Percentiles rank a stretch among this genome's conserved stretches.
phyloP scores from a whole-genome alignment of 2,888 invertebrate genomes.

The Charanyca ferruginea region DNA sequence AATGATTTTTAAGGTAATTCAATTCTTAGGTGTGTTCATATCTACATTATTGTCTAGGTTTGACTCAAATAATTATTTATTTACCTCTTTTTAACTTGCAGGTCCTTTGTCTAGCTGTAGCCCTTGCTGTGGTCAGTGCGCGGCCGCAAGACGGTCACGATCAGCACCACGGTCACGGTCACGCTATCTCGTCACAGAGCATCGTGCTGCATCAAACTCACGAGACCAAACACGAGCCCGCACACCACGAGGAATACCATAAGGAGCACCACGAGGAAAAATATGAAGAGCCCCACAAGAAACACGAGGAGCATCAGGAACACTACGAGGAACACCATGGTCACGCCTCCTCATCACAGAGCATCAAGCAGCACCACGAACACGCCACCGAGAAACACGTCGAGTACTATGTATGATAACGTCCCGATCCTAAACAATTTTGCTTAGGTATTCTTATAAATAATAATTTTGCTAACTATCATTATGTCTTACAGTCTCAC shows the following conservation, averaged over 20 bases:
- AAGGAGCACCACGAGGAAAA: constrained; percentile 24
- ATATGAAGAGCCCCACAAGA: constrained; percentile 38
- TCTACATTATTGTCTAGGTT: neutral
- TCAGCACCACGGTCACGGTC: constrained; percentile 66
- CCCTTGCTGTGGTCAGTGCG: constrained; percentile 50
- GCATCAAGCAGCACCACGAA: constrained; percentile 34
- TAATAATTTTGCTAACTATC: neutral
- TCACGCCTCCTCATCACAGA: constrained; percentile 29
- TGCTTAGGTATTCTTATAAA: neutral
- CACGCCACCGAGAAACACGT: constrained; percentile 57
- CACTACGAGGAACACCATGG: constrained; percentile 22
- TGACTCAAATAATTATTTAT: neutral
- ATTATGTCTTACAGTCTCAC: constrained; percentile 67
- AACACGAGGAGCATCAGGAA: constrained; percentile 6
- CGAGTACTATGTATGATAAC: constrained; percentile 64
- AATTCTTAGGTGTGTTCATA: neutral
- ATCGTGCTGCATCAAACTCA: constrained; percentile 70
- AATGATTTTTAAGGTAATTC: constrained; percentile 48
- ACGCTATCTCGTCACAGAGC: constrained; percentile 73
- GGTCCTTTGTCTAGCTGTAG: constrained; percentile 59
- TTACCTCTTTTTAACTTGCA: constrained; percentile 32
- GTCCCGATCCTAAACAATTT: neutral
- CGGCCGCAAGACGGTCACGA: constrained; percentile 55
- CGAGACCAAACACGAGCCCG: constrained; percentile 39
- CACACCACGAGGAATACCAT: constrained; percentile 47